These are phyloP conservation scores for Cervus canadensis DNA, from an alignment of 2,113 vertebrate genomes.

Conservation along the genomic window DNA sequence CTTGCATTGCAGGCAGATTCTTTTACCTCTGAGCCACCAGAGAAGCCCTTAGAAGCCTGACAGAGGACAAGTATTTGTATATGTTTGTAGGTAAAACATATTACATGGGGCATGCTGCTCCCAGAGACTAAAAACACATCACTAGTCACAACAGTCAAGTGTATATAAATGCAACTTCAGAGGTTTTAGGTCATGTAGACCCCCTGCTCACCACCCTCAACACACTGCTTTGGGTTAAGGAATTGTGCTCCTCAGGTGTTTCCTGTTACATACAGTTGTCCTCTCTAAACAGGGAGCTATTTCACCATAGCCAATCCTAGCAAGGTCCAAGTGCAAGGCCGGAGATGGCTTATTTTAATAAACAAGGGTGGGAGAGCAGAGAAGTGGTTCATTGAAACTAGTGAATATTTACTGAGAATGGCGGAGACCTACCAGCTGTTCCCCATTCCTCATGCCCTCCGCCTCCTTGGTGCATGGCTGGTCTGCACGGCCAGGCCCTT, in stretches of 20 bases:
- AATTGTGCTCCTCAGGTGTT: not conserved
- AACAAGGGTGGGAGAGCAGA: not conserved
- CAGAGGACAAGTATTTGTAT: not conserved
- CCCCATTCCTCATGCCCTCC: not conserved
- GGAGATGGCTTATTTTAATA: not conserved
- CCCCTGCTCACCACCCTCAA: not conserved
- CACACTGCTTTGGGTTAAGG: not conserved
- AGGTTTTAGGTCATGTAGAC: not conserved
- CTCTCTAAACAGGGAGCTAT: not conserved
- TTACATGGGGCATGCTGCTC: not conserved
- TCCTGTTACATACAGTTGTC: not conserved
- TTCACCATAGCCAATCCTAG: not conserved
- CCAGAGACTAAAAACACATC: not conserved
- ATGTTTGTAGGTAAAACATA: not conserved
- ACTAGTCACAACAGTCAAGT: not conserved
- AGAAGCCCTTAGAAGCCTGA: not conserved
- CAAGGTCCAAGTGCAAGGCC: not conserved
- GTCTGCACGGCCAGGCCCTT: not conserved
- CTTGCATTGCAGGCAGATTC: not conserved
- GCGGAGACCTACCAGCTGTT: not conserved
- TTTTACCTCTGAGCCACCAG: not conserved
- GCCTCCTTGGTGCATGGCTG: not conserved
- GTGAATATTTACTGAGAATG: not conserved
- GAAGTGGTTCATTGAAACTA: not conserved
- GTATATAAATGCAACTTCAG: not conserved